Evolutionary conservation across 2,888 invertebrate genomes (phyloP).

Genomic region (Drosophila paramelanica): DNA sequence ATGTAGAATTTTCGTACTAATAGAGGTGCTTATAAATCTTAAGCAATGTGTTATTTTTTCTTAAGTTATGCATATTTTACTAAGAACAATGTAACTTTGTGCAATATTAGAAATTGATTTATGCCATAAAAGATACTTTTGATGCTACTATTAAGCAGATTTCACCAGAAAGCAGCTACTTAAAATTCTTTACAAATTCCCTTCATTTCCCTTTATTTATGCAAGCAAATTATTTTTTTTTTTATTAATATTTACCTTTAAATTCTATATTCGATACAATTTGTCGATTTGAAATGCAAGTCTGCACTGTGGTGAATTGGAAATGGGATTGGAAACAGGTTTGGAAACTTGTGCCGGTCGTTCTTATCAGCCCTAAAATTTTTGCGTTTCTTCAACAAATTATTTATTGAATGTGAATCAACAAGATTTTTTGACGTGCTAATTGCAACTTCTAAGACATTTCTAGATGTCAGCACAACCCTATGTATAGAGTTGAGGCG

Average conservation of each 20-base stretch:
- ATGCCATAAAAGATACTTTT: no score
- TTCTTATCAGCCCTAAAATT: slow-evolving; percentile 17
- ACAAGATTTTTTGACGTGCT: not conserved
- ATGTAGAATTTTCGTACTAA: not conserved
- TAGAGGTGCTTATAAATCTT: not conserved
- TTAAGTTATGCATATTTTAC: no score
- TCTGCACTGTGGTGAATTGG: slow-evolving; percentile 57
- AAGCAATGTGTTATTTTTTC: not conserved
- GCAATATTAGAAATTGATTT: no score
- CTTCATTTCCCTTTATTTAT: no score
- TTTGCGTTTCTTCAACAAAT: slow-evolving; percentile 5
- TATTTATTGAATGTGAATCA: not conserved
- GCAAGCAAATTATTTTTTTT: no score
- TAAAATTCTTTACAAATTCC: no score
- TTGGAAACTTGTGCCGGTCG: slow-evolving; percentile 46
- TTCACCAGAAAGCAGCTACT: not conserved
- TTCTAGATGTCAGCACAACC: not conserved
- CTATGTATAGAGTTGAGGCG: not conserved
- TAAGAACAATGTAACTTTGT: no score
- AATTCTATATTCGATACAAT: not conserved
- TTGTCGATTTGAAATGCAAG: slow-evolving; percentile 18
- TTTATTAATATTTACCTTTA: slow-evolving; percentile 1
- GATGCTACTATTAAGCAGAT: not conserved
- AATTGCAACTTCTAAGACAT: not conserved
- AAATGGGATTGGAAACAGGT: slow-evolving; percentile 22